A percentile compares a stretch with the other conserved stretches of the same genome.
These are phyloP conservation scores for Spodoptera litura DNA, from an alignment of 1,140 invertebrate species.

Conservation along the genomic window DNA sequence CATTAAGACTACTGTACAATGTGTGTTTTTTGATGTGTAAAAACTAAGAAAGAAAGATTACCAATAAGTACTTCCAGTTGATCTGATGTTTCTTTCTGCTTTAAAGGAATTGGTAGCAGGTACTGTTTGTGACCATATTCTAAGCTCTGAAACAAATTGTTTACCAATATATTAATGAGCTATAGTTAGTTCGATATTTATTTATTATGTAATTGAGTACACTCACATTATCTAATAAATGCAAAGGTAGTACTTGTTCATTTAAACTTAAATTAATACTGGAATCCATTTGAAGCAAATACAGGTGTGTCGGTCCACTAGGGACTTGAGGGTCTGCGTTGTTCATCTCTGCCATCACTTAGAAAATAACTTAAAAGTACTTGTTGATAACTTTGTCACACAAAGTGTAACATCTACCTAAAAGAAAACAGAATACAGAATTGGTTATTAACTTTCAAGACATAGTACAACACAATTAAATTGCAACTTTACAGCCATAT, in stretches of 20 bases:
- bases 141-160: conserved; percentile 11
- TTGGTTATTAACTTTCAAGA: too few species aligned
- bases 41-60: neutral
- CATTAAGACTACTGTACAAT: too few species aligned
- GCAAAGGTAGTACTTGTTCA: conserved; percentile 39
- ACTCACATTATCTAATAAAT: conserved; percentile 46
- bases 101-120: conserved; percentile 12
- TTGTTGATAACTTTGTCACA: too few species aligned
- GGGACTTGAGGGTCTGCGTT: neutral
- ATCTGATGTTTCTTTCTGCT: neutral
- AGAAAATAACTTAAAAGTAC: neutral
- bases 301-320: conserved; percentile 21
- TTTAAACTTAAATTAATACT: conserved; percentile 27
- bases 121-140: conserved; percentile 15
- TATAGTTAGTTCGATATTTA: too few species aligned
- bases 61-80: conserved; percentile 30
- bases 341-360: conserved; percentile 16
- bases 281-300: conserved; percentile 37
- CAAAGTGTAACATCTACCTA: too few species aligned
- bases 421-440: too few species aligned
- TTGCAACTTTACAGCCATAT: too few species aligned
- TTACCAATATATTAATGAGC: neutral
- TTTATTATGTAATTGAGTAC: too few species aligned
- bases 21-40: neutral
- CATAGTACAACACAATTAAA: too few species aligned